Base-by-base conservation (phyloP, 1,140 invertebrate species). In the Polypedilum vanderplanki region DNA sequence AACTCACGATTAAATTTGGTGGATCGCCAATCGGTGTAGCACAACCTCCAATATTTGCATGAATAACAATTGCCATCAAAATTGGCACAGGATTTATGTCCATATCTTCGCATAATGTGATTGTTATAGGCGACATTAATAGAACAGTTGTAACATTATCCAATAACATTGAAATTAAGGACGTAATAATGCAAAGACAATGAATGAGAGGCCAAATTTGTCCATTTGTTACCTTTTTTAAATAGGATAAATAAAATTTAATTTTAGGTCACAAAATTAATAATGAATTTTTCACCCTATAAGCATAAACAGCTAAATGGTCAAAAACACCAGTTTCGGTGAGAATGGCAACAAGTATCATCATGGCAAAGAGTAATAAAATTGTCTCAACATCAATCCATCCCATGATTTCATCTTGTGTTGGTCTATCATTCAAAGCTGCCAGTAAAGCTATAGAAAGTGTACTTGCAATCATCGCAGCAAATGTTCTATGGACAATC, bases 61-160 rank as follows among this genome's bases (percentile, higher is more conserved):
- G 95, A 77, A 96, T 87, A 15, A 95, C 88, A 86, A 92, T 90
- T 0, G 89, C 86, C 82, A 93, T 93, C 10, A 94, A 79, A 41
- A 94, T 88, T 18, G 91, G 90, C 4, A 93, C 90, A 0, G 94
- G 94, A 82, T 96, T 94, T 22, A 97, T 79, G 77, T 91, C 89
- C 87, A 94, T 91, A 12, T 95, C 93, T 83, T 96, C 94, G 81
- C 94, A 95, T 12, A 97, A 83, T 78, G 93, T 86, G 76, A 96
- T 95, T 3, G 92, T 95, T 0, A 95, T 91, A 0, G 94, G 93
- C 2, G 93, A 93, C 87, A 95, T 91, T 0, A 96, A 83, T 7
- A 97, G 81, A 7, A 95, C 90, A 0, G 93, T 96, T 0, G 94
- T 96, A 1, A 96, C 94, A 80, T 95, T 97, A 81, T 97, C 94